Base-by-base conservation (phyloP, 2,888 invertebrate species). In the Cephus sareptanus region DNA sequence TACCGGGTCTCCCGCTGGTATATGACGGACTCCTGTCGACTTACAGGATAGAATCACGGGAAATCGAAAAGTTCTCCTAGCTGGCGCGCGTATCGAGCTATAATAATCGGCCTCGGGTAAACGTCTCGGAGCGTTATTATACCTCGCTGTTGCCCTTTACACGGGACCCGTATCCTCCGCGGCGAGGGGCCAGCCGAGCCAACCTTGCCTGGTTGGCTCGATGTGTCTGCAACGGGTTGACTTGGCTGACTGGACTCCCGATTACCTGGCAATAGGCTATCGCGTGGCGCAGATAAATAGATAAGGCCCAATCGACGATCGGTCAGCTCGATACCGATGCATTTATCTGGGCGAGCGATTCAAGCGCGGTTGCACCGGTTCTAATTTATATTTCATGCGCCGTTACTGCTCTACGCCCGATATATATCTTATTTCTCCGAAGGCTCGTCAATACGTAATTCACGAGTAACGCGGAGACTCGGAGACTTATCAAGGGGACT, bases 61-160 rank as follows among this genome's bases (percentile, higher is more conserved):
- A 56, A 56, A 23, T 56, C 23, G 23, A 56, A 23, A 9, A 23
- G 2, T 56, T 56, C 23, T 23, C 56, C 15, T 15, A 15, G 15
- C 15, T 13, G 40, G 40, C 40, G 40, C 40, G 15, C 40, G 23
- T 23, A 56, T 23, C 73, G 78, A 78, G 79, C 76, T 71, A 79
- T 85, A 83, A 87, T 85, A 82, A 85, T 79, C 83, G 83, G 79
- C 73, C 76, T 34, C 79, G 77, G 76, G 80, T 83, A 82, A 85
- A 83, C 81, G 82, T 82, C 79, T 79, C 82, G 83, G 79, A 73
- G 83, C 81, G 80, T 83, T 80, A 81, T 85, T 83, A 85, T 71
- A 31, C 80, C 73, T 83, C 81, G 78, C 81, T 78, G 80, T 83
- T 84, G 82, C 84, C 77, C 79, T 84, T 86, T 83, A 56, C 56